A percentile compares a stretch with the other conserved stretches of the same genome.
Conservation (phyloP, 2,797 vertebrate species). For the Geotrypetes seraphini region DNA sequence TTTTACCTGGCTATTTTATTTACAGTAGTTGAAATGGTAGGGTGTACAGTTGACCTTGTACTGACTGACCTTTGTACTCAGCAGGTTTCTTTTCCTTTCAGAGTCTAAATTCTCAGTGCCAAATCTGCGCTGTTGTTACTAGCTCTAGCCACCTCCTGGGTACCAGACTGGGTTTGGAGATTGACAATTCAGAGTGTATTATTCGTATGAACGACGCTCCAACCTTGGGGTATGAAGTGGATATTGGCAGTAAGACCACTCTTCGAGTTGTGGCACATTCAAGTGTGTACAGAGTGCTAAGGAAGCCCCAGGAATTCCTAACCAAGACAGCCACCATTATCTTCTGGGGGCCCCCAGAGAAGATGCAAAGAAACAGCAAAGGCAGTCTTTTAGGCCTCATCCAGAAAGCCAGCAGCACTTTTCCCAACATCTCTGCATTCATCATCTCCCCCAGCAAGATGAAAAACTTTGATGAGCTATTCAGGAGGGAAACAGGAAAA, state of each 20-base stretch:
- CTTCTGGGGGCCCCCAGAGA: slow-evolving; percentile 87
- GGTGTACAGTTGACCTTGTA: no score
- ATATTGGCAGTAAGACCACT: slow-evolving; percentile 82
- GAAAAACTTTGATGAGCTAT: slow-evolving; percentile 82
- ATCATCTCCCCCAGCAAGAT: slow-evolving; percentile 72
- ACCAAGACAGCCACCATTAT: slow-evolving; percentile 67
- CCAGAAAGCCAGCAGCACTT: slow-evolving; percentile 70
- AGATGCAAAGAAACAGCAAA: slow-evolving; percentile 74
- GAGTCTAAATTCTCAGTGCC: slow-evolving; percentile 73
- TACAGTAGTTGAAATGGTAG: no score
- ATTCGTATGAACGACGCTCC: slow-evolving; percentile 97
- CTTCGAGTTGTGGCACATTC: slow-evolving; percentile 89
- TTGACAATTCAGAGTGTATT: slow-evolving; percentile 75
- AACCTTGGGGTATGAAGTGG: slow-evolving; percentile 65
- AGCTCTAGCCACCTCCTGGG: slow-evolving; percentile 92
- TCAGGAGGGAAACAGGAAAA: slow-evolving; percentile 82
- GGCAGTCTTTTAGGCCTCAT: slow-evolving; percentile 75
- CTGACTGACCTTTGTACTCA: no score
- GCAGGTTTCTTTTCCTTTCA: slow-evolving; percentile 8
- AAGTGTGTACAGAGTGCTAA: slow-evolving; percentile 82
- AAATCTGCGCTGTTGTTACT: slow-evolving; percentile 77
- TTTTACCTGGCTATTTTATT: no score
- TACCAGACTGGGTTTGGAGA: slow-evolving; percentile 63
- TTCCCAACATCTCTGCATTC: slow-evolving; percentile 75
- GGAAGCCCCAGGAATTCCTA: slow-evolving; percentile 76